Percentiles rank a stretch among this genome's conserved stretches.
Conservation (phyloP, 2,888 invertebrate genomes). For the Synanthedon myopaeformis region DNA sequence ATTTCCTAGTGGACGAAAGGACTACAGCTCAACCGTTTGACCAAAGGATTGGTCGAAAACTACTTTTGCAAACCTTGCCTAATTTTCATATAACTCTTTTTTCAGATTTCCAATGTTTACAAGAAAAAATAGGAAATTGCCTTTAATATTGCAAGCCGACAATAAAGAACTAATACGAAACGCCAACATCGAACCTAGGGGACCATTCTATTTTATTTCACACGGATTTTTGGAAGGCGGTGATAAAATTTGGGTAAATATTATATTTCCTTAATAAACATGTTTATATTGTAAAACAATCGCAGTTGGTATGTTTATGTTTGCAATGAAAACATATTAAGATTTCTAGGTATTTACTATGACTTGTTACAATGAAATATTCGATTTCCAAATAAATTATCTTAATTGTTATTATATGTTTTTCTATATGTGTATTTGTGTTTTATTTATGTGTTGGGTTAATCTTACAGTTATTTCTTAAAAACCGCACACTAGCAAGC, state of each 20-base stretch:
- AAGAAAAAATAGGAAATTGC: slow-evolving; percentile 71
- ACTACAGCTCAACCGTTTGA: too few relatives aligned
- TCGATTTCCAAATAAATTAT: too few relatives aligned
- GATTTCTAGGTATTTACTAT: not conserved
- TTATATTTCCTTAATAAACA: slow-evolving; percentile 2
- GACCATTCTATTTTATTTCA: slow-evolving; percentile 79
- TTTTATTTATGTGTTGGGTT: too few relatives aligned
- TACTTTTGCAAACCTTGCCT: too few relatives aligned
- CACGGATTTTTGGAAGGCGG: slow-evolving; percentile 92
- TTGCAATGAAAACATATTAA: not conserved
- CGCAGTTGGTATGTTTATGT: not conserved
- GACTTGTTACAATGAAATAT: not conserved
- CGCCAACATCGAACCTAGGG: slow-evolving; percentile 73
- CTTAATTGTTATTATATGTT: too few relatives aligned
- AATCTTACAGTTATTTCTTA: too few relatives aligned
- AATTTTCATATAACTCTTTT: too few relatives aligned
- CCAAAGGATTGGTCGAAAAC: too few relatives aligned
- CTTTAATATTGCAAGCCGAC: slow-evolving; percentile 75
- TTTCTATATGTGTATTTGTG: too few relatives aligned
- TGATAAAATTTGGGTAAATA: slow-evolving; percentile 80
- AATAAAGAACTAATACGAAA: slow-evolving; percentile 72
- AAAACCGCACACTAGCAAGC: too few relatives aligned
- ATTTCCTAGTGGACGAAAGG: too few relatives aligned
- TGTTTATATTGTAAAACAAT: not conserved
- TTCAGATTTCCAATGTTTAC: slow-evolving; percentile 63